Conservation (phyloP, 1,140 invertebrate genomes). For the Cydia amplana region DNA sequence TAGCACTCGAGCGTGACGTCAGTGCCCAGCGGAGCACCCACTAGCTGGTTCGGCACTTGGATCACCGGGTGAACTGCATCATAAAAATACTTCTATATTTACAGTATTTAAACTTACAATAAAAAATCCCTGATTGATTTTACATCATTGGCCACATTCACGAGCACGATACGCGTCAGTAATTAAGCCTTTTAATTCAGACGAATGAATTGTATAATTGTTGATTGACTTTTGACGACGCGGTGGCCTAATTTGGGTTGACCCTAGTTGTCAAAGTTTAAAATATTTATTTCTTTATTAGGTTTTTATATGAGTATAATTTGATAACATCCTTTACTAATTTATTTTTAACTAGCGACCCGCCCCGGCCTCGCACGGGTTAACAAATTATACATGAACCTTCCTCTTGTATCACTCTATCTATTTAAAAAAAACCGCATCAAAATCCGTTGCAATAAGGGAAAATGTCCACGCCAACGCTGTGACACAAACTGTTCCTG, state of each 20-base stretch:
- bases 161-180: not conserved
- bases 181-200: not conserved
- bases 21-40: constrained; percentile 91
- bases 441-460: constrained; percentile 45
- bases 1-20: constrained; percentile 93
- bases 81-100: constrained; percentile 34
- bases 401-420: too few species aligned
- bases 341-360: constrained; percentile 13
- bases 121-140: not conserved
- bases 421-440: too few species aligned
- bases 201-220: too few species aligned
- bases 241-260: too few species aligned
- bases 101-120: not conserved
- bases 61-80: constrained; percentile 91
- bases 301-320: too few species aligned
- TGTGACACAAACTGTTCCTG: constrained; percentile 48
- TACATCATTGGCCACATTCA: not conserved
- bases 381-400: too few species aligned
- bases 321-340: too few species aligned
- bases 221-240: too few species aligned
- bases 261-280: too few species aligned
- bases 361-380: too few species aligned
- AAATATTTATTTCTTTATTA: too few species aligned
- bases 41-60: constrained; percentile 92
- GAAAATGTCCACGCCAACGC: constrained; percentile 44